Evolutionary conservation across 35 echinoderm and acorn worm species (phyloP), one percentile per base, ranked within the genome.

Genomic region (Stichopus chloronotus): DNA sequence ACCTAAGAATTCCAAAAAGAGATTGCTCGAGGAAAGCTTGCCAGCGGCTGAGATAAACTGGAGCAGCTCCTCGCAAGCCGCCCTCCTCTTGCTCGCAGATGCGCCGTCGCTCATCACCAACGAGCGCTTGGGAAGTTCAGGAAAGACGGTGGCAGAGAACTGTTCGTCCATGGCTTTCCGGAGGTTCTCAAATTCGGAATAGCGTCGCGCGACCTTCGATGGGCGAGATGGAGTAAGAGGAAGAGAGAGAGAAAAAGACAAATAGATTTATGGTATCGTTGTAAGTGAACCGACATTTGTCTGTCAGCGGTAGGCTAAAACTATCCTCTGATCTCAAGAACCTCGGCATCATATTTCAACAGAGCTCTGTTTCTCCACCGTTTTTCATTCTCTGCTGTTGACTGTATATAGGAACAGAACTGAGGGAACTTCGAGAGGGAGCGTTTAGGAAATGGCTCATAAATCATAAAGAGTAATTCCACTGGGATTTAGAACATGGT

Each of bases 141-240:
- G 95, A 55, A 96, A 95, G 88, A 99, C 88, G 13, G 97, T 99
- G 23, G 97, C 97, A 21, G 97, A 95, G 59, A 92, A 96, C 9
- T 93, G 88, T n/a, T 99, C 95, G 88, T 92, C 93, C 78, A 99
- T 55, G 10, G 92, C 85, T 93, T 95, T 99, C 71, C 94, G 95
- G 2, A 99, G 63, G 17, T 94, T 83, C 72, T 99, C 95, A 95
- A 99, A 99, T 24, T 99, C 95, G 57, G 92, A 63, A 84, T 95
- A 96, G 43, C 84, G 58, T 79, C 96, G 96, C 11, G 94, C 56
- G 9, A 99, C 93, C 97, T 99, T 14, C 16, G 65, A 43, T 43
- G 30, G 30, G 30, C 30, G 30, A 43, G 30, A 43, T 43, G 30
- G 30, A 43, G n/a, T 16, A 59, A 93, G 23, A 17, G 54, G 55